phyloP scores from a whole-genome alignment of 2,113 vertebrate genomes.

The Catharus minimus region DNA sequence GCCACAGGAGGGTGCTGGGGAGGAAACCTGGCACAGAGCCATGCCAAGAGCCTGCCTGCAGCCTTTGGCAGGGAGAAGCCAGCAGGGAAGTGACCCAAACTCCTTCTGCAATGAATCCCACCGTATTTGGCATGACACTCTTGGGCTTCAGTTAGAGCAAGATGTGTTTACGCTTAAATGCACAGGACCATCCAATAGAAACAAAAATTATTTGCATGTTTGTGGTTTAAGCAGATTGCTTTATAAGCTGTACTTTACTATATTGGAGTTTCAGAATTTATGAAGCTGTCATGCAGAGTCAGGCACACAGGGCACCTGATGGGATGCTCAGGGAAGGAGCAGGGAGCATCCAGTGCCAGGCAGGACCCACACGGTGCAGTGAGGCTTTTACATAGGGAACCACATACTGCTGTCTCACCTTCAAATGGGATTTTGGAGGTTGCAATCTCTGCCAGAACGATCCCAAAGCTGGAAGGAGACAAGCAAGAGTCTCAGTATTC shows the following conservation, averaged over 20 bases:
- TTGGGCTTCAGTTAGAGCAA: neutral
- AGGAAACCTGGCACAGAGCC: neutral
- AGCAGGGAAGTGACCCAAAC: neutral
- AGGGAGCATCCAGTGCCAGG: neutral
- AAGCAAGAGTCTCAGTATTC: neutral
- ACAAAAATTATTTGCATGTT: neutral
- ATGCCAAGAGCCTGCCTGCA: neutral
- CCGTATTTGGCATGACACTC: accelerated
- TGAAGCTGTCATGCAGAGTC: neutral
- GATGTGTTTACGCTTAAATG: neutral
- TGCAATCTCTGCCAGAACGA: conserved; percentile 87
- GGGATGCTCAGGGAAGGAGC: neutral
- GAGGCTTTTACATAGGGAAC: neutral
- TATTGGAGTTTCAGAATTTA: neutral
- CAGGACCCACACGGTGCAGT: accelerated
- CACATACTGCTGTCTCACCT: conserved; percentile 64
- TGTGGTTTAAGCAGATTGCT: neutral
- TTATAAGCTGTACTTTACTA: neutral
- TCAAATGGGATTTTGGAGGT: conserved; percentile 80
- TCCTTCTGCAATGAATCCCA: neutral
- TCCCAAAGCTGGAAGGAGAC: conserved; percentile 82
- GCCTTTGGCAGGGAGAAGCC: neutral
- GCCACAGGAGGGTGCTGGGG: neutral
- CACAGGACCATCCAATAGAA: neutral
- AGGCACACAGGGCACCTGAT: neutral